Percentiles rank a stretch among this genome's conserved stretches.
phyloP scores from a whole-genome alignment of 2,797 vertebrate species.

The Sebastes paucispinis region DNA sequence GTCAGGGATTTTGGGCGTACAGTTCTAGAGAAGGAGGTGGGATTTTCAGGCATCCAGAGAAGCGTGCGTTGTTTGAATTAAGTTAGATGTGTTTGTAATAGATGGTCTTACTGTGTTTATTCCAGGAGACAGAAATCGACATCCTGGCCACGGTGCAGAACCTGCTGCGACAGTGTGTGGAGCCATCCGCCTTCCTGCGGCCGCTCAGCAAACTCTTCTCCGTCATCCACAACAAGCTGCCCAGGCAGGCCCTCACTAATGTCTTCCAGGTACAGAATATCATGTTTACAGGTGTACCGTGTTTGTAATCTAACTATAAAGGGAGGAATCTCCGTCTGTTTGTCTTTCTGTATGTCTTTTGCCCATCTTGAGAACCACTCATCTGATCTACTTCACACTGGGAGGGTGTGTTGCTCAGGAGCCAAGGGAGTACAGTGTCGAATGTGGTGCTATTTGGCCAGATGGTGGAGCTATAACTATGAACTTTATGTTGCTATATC shows the following conservation, averaged over 20 bases:
- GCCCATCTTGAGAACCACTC: too few relatives aligned
- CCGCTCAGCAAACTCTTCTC: conserved; percentile 92
- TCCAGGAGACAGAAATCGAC: conserved; percentile 91
- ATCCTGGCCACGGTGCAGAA: conserved; percentile 94
- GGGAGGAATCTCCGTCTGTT: too few relatives aligned
- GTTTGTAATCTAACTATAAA: neutral
- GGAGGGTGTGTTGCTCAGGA: too few relatives aligned
- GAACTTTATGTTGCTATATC: too few relatives aligned
- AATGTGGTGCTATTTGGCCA: too few relatives aligned
- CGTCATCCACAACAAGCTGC: conserved; percentile 87
- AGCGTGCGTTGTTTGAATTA: rapidly evolving
- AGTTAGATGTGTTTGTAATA: neutral
- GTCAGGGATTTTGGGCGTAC: neutral
- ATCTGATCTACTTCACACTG: rapidly evolving
- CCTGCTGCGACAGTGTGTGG: conserved; percentile 86
- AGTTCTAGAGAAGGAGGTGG: neutral
- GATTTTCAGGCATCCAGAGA: neutral
- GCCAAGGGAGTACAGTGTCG: too few relatives aligned
- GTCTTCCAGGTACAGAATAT: conserved; percentile 89
- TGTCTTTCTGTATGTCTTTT: too few relatives aligned
- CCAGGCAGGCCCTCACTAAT: conserved; percentile 87
- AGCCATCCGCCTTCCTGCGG: conserved; percentile 86
- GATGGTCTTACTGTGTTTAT: neutral
- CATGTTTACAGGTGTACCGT: neutral
- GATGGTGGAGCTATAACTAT: too few relatives aligned